phyloP scores from a whole-genome alignment of 2,888 invertebrate species.

The Scaptomyza tumidula region DNA sequence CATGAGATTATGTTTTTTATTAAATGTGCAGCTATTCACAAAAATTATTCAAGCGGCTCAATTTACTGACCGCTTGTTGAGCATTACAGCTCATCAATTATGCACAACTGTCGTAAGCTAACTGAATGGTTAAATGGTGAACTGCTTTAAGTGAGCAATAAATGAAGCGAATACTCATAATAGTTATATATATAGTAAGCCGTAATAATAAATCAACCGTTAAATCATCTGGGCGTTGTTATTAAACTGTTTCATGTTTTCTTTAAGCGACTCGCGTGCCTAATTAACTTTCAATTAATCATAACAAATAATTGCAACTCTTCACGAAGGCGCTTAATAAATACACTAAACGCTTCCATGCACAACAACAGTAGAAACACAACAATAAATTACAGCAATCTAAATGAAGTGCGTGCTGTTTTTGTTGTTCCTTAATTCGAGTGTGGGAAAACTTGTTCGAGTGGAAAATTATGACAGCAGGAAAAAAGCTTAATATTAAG shows the following conservation, averaged over 20 bases:
- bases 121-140: slow-evolving; percentile 20
- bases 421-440: slow-evolving; percentile 11
- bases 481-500: slow-evolving; percentile 37
- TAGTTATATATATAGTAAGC: slow-evolving; percentile 12
- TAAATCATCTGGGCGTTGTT: slow-evolving; percentile 35
- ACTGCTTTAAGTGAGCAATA: slow-evolving; percentile 17
- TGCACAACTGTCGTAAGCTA: slow-evolving; percentile 44
- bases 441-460: slow-evolving; percentile 73
- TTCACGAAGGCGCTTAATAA: slow-evolving; percentile 41
- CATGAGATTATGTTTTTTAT: not conserved
- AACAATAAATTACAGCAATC: slow-evolving; percentile 48
- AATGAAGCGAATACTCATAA: slow-evolving; percentile 22
- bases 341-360: slow-evolving; percentile 62
- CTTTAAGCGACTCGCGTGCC: slow-evolving; percentile 46
- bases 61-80: slow-evolving; percentile 20
- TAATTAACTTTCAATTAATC: slow-evolving; percentile 77
- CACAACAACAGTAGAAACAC: slow-evolving; percentile 27
- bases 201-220: slow-evolving; percentile 48
- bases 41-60: slow-evolving; percentile 28
- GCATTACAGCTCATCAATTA: slow-evolving; percentile 33
- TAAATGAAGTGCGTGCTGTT: slow-evolving; percentile 62
- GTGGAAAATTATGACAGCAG: slow-evolving; percentile 61
- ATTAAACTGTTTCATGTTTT: slow-evolving; percentile 37
- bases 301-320: slow-evolving; percentile 53
- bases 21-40: slow-evolving; percentile 16